phyloP scores from a whole-genome alignment of 1,140 invertebrate species.

The Apis cerana region DNA sequence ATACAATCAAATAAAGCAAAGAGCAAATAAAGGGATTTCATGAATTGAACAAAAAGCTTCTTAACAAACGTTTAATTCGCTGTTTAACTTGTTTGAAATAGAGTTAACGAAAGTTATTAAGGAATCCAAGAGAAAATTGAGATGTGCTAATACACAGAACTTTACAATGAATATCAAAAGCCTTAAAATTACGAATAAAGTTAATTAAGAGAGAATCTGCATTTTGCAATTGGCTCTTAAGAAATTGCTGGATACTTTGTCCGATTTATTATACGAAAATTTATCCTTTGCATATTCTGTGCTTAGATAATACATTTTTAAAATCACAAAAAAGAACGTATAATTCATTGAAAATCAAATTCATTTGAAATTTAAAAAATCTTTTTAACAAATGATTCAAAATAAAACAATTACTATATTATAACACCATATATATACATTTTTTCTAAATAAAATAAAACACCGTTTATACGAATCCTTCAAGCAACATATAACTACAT shows the following conservation, averaged over 20 bases:
- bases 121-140: neutral
- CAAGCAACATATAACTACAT: too few relatives aligned
- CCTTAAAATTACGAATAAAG: slow-evolving; percentile 14
- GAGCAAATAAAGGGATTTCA: too few relatives aligned
- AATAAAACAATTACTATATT: too few relatives aligned
- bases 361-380: too few relatives aligned
- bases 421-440: too few relatives aligned
- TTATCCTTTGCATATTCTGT: neutral
- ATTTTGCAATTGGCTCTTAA: neutral
- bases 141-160: neutral
- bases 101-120: neutral
- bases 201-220: slow-evolving; percentile 36
- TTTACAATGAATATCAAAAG: neutral
- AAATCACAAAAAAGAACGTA: too few relatives aligned
- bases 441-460: too few relatives aligned
- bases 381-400: too few relatives aligned
- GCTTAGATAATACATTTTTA: neutral
- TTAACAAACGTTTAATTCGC: neutral
- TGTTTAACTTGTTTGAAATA: neutral
- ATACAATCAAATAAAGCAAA: too few relatives aligned
- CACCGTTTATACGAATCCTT: too few relatives aligned
- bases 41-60: too few relatives aligned
- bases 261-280: neutral
- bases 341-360: slow-evolving; percentile 2
- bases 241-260: neutral